These are phyloP conservation scores for Protonemura montana DNA, from an alignment of 2,888 invertebrate genomes.

Conservation along the genomic window DNA sequence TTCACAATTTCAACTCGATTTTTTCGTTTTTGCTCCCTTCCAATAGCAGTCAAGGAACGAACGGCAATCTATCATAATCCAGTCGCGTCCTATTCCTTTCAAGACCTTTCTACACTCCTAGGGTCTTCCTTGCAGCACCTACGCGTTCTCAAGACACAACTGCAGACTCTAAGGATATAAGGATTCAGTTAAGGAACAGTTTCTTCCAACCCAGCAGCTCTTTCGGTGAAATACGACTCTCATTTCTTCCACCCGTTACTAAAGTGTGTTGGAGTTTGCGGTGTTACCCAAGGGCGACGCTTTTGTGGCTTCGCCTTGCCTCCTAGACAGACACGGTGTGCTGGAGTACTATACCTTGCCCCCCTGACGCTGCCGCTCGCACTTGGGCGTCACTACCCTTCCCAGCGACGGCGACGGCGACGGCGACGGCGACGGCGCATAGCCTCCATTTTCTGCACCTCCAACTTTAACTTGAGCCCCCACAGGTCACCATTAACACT, in stretches of 20 bases:
- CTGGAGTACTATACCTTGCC: background rate
- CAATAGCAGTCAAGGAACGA: slow-evolving; percentile 20
- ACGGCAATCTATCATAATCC: slow-evolving; percentile 41
- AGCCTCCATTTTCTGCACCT: background rate
- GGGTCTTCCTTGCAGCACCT: slow-evolving; percentile 1
- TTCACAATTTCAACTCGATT: background rate
- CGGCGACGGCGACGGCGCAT: background rate
- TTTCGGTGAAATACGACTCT: slow-evolving; percentile 35
- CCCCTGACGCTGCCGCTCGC: background rate
- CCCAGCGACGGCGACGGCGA: background rate
- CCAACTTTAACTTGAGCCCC: slow-evolving; percentile 18
- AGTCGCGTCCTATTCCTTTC: slow-evolving; percentile 35
- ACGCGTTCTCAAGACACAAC: background rate
- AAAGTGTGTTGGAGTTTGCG: background rate
- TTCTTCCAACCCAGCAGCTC: background rate
- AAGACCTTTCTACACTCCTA: slow-evolving; percentile 21
- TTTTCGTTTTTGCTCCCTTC: background rate
- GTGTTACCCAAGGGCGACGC: slow-evolving; percentile 22
- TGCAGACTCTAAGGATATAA: background rate
- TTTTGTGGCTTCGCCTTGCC: slow-evolving; percentile 8
- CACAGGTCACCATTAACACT: slow-evolving; percentile 27
- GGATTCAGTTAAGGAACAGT: slow-evolving; percentile 1
- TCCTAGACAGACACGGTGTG: background rate
- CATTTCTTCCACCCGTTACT: slow-evolving; percentile 17
- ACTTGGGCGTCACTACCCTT: background rate